Evolutionary conservation across 2,113 vertebrate species (phyloP), one percentile per base, ranked within the genome.

Genomic region (Cebus imitator): DNA sequence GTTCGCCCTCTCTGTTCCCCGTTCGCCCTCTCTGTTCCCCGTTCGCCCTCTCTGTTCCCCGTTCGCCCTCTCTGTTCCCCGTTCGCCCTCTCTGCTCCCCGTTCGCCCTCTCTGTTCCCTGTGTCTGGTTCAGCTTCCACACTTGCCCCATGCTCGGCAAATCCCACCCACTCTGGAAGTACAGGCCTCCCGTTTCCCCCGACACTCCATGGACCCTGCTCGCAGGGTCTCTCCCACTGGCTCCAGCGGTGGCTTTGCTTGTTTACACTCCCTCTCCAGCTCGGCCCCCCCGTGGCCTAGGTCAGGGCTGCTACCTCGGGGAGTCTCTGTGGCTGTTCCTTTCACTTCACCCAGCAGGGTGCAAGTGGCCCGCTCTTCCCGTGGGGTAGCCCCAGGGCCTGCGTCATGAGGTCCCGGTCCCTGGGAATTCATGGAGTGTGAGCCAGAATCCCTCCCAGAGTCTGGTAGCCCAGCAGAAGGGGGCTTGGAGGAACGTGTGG

Each of bases 1-100:
- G 25, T 64, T 27, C 0, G 1, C 0, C 27, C 61, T 64, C 61
- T 64, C 61, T 64, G 61, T 64, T 30, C 27, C 58, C 0, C 72
- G 23, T 58, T 58, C 57, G 10, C 58, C 23, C 23, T 25, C 1
- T 61, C 58, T 2, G 1, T 27, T 61, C 58, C 58, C 9, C 10
- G 9, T 58, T 58, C 3, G 4, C 9, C 9, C 9, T 61, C 21
- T 58, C 58, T 61, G 10, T 27, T 61, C 58, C 0, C 58, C 11
- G 58, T 61, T 61, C 23, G 11, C 23, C 58, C 23, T 61, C 58
- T 61, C 58, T 25, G 25, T 27, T 61, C 58, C 58, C 57, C 9
- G 25, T 61, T 61, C 2, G 10, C 58, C 58, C 25, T 61, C 58
- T 61, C 58, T 61, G 9, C 27, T 61, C 58, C 23, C 45, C 10